Evolutionary conservation across 2,113 vertebrate genomes (phyloP), one percentile per base, ranked within the genome.

Genomic region (Channa maculata): DNA sequence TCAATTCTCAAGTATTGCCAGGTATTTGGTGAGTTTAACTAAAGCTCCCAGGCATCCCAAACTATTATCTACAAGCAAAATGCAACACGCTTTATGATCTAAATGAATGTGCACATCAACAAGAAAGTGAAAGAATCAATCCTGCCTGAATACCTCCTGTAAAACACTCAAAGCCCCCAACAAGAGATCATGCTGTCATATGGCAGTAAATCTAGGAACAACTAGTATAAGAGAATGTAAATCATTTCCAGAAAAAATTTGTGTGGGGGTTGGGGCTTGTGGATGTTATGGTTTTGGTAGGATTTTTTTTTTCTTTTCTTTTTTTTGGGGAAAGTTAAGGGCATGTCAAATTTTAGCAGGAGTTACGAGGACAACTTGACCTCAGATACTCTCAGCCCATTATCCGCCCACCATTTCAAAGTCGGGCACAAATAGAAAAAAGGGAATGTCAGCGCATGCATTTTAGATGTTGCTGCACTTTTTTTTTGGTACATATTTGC

Each of bases 1-100:
- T 4, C 0, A 34, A 80, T 74, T 14, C 77, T 92, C 90, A 94
- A 92, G 92, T 93, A 87, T 88, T 77, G 49, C 81, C 90, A 93
- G 93, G 85, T 79, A 82, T 91, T 92, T 89, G 86, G 85, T 88
- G 65, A 62, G 52, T 83, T 72, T 54, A 61, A 82, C 68, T 57
- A 69, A 66, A 44, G 53, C 61, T 57, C 36, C 71, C 24, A 71
- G 34, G 39, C 71, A 65, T 73, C 57, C 14, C 15, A 46, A 59
- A 72, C 10, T 37, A 36, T 44, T 10, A 5, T 55, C 24, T 24
- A 24, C 1, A 24, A 24, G 24, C 24, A 24, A 24, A 24, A 24
- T 24, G 24, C 24, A 24, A 24, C 24, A 24, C 24, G 24, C 24
- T 24, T 24, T 24, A 24, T 24, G 24, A 24, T 24, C 24, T 24